phyloP scores from a whole-genome alignment of 1,140 invertebrate species.

The Caenorhabditis brenneri region DNA sequence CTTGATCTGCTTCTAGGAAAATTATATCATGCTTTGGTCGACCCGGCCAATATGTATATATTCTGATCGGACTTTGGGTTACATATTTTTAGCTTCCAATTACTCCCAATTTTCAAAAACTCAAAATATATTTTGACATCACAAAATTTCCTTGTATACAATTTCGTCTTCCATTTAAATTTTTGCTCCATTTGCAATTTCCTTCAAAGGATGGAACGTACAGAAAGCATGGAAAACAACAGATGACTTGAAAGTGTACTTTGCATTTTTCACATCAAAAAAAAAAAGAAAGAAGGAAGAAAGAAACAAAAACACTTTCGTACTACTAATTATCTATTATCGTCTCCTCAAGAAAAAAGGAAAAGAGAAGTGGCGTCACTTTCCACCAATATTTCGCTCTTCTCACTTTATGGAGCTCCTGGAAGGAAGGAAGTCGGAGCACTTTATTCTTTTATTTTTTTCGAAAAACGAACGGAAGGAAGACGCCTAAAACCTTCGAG shows the following conservation, averaged over 20 bases:
- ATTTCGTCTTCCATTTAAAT: neutral
- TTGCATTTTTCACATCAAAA: neutral
- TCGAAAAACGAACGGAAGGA: neutral
- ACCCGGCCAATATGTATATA: too few relatives aligned
- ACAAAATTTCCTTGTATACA: neutral
- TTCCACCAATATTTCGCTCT: neutral
- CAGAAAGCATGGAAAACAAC: too few relatives aligned
- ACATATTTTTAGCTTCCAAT: too few relatives aligned
- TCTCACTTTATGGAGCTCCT: neutral
- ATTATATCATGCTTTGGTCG: too few relatives aligned
- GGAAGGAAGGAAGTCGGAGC: neutral
- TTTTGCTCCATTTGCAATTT: neutral
- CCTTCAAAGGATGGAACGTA: neutral
- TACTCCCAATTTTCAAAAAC: neutral
- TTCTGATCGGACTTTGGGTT: too few relatives aligned
- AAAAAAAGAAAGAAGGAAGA: neutral
- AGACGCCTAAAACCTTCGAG: neutral
- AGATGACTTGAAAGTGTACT: too few relatives aligned
- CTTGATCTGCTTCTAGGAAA: too few relatives aligned
- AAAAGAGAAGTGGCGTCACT: conserved; percentile 13
- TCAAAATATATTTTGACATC: neutral
- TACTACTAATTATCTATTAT: conserved; percentile 37
- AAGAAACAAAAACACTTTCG: conserved; percentile 5
- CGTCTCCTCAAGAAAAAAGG: neutral
- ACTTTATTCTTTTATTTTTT: too few relatives aligned